Evolutionary conservation across 1,140 invertebrate species (phyloP).

Genomic region (Melanaphis sacchari): DNA sequence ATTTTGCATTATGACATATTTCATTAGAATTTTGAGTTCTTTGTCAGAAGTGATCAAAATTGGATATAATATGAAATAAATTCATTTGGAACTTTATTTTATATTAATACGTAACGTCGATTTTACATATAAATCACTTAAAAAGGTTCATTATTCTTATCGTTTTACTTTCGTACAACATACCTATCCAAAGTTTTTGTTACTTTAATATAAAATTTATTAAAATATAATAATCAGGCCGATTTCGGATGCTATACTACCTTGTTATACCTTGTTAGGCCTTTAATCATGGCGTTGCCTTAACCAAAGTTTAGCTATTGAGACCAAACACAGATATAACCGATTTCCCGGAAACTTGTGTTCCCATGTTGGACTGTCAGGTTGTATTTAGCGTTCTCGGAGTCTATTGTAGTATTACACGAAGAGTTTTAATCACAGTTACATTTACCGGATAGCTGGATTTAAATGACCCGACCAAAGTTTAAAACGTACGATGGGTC

Average conservation of each 20-base stretch:
- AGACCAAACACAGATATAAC: not conserved
- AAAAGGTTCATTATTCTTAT: no score
- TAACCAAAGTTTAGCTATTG: not conserved
- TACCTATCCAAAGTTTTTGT: no score
- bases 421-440: slow-evolving; percentile 25
- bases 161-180: no score
- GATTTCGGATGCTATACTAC: not conserved
- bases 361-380: not conserved
- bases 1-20: no score
- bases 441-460: not conserved
- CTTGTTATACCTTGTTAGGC: not conserved
- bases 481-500: not conserved
- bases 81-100: no score
- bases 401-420: not conserved
- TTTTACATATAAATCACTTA: no score
- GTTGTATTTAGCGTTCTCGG: not conserved
- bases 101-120: no score
- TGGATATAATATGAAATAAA: no score
- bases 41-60: no score
- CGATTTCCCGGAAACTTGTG: slow-evolving; percentile 28
- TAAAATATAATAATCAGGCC: not conserved
- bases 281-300: not conserved
- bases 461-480: not conserved
- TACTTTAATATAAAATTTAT: no score
- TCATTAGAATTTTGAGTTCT: no score